Evolutionary conservation across 2,888 invertebrate genomes (phyloP).

Genomic region (Synanthedon andrenaeformis): DNA sequence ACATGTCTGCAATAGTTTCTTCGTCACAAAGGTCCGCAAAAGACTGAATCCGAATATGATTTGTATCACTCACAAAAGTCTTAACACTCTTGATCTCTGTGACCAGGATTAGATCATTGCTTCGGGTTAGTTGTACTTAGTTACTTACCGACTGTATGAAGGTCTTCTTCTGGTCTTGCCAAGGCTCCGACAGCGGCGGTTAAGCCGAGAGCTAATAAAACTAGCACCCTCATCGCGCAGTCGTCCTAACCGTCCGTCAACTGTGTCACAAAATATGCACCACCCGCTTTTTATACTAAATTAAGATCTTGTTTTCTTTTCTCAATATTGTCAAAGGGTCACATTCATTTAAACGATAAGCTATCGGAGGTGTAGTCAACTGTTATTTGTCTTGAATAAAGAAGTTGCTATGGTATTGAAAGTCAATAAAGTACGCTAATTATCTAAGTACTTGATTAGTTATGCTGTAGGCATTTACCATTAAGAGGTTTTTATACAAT

Average conservation of each 20-base stretch:
- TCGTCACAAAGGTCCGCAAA: too few species aligned
- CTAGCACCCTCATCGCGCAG: slow-evolving; percentile 47
- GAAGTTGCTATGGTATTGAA: too few species aligned
- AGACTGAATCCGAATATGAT: too few species aligned
- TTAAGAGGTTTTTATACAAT: too few species aligned
- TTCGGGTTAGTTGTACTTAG: neutral
- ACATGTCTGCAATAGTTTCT: too few species aligned
- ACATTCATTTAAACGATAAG: slow-evolving; percentile 1
- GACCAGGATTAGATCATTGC: too few species aligned
- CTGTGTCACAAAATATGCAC: slow-evolving; percentile 22
- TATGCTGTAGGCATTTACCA: too few species aligned
- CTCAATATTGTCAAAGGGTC: neutral
- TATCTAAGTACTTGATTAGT: too few species aligned
- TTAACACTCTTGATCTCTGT: too few species aligned
- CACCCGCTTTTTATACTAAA: slow-evolving; percentile 27
- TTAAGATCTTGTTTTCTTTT: neutral
- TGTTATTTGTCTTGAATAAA: neutral
- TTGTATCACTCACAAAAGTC: too few species aligned
- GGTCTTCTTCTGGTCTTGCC: slow-evolving; percentile 20
- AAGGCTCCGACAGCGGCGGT: slow-evolving; percentile 42
- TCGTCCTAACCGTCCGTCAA: slow-evolving; percentile 28
- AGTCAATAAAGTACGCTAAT: too few species aligned
- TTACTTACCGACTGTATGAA: slow-evolving; percentile 27
- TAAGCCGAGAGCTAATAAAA: slow-evolving; percentile 38
- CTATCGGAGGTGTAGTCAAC: neutral